Conservation (phyloP, 2,797 vertebrate genomes). For the Eptatretus atami region DNA sequence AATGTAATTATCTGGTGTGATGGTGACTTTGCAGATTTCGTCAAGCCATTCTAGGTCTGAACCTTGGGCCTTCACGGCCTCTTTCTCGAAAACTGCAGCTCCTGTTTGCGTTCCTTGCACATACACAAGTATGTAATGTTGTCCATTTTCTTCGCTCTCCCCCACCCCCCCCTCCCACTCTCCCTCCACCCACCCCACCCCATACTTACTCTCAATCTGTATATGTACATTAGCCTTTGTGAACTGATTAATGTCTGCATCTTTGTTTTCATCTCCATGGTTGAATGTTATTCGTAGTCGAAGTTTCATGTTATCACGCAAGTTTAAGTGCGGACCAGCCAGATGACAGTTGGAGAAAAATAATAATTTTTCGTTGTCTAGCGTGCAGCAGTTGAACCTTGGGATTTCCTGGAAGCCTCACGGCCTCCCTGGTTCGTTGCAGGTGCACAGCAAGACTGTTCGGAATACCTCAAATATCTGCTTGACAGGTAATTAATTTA, state of each 20-base stretch:
- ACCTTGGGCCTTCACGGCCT: slow-evolving; percentile 43
- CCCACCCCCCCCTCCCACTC: background rate
- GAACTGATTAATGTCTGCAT: too few relatives aligned
- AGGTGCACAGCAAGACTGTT: slow-evolving; percentile 86
- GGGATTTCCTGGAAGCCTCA: slow-evolving; percentile 65
- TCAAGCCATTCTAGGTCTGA: slow-evolving; percentile 54
- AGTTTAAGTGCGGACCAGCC: slow-evolving; percentile 7
- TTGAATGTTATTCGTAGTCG: background rate
- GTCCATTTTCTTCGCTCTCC: background rate
- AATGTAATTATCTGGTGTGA: too few relatives aligned
- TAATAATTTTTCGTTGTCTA: slow-evolving; percentile 11
- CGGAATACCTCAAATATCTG: slow-evolving; percentile 78
- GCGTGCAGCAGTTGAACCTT: slow-evolving; percentile 78
- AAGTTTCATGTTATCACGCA: slow-evolving; percentile 8
- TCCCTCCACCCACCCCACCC: too few relatives aligned
- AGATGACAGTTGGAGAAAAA: too few relatives aligned
- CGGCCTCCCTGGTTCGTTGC: slow-evolving; percentile 76
- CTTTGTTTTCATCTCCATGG: too few relatives aligned
- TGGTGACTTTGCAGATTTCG: slow-evolving; percentile 36
- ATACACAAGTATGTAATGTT: slow-evolving; percentile 43
- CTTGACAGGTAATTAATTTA: slow-evolving; percentile 59
- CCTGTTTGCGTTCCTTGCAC: slow-evolving; percentile 77
- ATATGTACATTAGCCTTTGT: too few relatives aligned
- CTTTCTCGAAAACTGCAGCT: slow-evolving; percentile 87
- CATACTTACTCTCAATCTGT: too few relatives aligned